Percentiles rank a stretch among this genome's conserved stretches.
Conservation (phyloP, 2,888 invertebrate species). For the Tortricodes alternella region DNA sequence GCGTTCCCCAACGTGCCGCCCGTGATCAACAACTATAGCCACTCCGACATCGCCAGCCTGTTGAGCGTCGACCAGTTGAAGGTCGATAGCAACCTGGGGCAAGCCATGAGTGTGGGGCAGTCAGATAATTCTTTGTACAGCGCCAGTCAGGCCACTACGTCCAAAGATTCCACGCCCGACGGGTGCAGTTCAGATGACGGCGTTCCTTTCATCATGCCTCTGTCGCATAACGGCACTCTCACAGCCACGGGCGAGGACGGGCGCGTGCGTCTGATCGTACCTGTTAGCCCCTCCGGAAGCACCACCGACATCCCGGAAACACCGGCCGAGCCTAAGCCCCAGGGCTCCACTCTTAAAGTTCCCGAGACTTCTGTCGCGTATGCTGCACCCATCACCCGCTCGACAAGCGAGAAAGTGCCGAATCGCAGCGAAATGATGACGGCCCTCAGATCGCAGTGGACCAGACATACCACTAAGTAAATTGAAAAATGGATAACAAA, state of each 20-base stretch:
- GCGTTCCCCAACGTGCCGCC: conserved; percentile 74
- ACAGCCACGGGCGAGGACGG: conserved; percentile 85
- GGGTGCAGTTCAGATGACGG: conserved; percentile 67
- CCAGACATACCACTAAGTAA: conserved; percentile 93
- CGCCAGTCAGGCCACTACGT: conserved; percentile 72
- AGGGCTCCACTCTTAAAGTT: conserved; percentile 82
- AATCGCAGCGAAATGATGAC: conserved; percentile 93
- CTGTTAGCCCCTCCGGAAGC: conserved; percentile 79
- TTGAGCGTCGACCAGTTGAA: conserved; percentile 53
- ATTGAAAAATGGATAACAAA: conserved; percentile 32
- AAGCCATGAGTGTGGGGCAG: conserved; percentile 66
- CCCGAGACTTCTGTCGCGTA: conserved; percentile 77
- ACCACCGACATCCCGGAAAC: conserved; percentile 55
- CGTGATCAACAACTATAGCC: conserved; percentile 61
- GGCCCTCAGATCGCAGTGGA: conserved; percentile 92
- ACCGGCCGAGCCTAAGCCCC: conserved; percentile 44
- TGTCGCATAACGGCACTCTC: conserved; percentile 84
- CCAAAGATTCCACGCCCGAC: conserved; percentile 70
- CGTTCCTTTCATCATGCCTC: conserved; percentile 85
- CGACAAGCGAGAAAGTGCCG: conserved; percentile 93
- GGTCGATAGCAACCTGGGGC: conserved; percentile 49
- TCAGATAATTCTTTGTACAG: conserved; percentile 64
- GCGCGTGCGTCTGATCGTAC: conserved; percentile 84
- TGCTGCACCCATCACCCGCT: conserved; percentile 86
- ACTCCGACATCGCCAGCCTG: conserved; percentile 58